Percentiles rank a stretch among this genome's conserved stretches.
Evolutionary conservation across 2,797 vertebrate species (phyloP).

Genomic region (Sebastes cheni): DNA sequence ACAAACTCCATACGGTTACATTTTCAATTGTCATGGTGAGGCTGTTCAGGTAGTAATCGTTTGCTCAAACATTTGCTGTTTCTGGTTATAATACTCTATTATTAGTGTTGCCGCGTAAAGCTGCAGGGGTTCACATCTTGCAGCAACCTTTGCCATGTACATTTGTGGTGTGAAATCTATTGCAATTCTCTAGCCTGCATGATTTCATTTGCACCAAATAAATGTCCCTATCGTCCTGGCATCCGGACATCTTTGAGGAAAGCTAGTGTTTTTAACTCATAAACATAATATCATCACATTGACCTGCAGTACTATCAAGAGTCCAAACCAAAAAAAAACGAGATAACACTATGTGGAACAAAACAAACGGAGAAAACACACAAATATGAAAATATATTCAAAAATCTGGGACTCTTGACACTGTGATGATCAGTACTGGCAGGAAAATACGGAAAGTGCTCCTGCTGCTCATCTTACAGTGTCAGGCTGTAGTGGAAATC

Average conservation of each 20-base stretch:
- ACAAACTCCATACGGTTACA: neutral
- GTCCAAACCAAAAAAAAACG: neutral
- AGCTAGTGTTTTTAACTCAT: neutral
- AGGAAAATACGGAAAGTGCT: conserved; percentile 50
- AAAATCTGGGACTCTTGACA: conserved; percentile 40
- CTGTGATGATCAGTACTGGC: conserved; percentile 52
- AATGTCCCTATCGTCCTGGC: neutral
- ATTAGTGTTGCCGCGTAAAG: neutral
- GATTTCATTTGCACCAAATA: neutral
- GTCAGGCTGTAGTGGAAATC: conserved; percentile 78
- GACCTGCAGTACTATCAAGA: neutral
- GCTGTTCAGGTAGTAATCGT: neutral
- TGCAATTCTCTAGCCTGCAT: neutral
- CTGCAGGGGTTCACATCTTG: neutral
- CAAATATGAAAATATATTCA: conserved; percentile 14
- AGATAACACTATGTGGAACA: neutral
- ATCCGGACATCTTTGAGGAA: neutral
- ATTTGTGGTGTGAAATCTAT: neutral
- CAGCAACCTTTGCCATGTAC: neutral
- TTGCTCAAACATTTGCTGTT: neutral
- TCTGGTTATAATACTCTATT: neutral
- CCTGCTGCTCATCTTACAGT: conserved; percentile 74
- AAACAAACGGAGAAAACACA: conserved; percentile 4
- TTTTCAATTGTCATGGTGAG: neutral
- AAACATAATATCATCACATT: neutral